Evolutionary conservation across 2,888 invertebrate genomes (phyloP), one percentile per base, ranked within the genome.

Genomic region (Nemurella pictetii): DNA sequence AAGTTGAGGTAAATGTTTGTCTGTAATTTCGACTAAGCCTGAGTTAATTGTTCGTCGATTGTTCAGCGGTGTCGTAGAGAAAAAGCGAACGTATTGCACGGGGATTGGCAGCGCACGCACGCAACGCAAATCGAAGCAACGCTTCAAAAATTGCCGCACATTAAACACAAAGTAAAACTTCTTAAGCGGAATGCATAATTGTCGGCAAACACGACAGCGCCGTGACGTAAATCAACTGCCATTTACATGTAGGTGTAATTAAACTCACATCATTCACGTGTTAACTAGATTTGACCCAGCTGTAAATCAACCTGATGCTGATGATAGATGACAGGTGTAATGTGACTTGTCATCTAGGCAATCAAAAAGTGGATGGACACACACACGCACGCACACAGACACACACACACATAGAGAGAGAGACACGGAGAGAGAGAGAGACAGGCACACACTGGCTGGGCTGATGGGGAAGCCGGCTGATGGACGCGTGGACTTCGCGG

Each of bases 301-400:
- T 82, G 55, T 72, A 26, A 82, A 82, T 82, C 82, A 72, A 27
- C 15, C 72, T 27, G 36, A 36, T 82, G 72, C 1, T 26, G 26
- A 82, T 82, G 27, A 82, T 27, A 4, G 29, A 72, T 82, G 82
- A 82, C 82, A 82, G 82, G 82, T 82, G 82, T 72, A 26, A 72
- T 36, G 27, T 27, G 55, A 82, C 28, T 28, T 82, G 82, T 82
- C 82, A 82, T 55, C 28, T 27, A 28, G 82, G 78, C 30, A 78
- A 78, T 78, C 27, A 78, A 29, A 55, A 55, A 28, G n/a, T n/a
- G n/a, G n/a, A n/a, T n/a, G n/a, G n/a, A n/a, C n/a, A n/a, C n/a
- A n/a, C n/a, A n/a, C n/a, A n/a, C n/a, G n/a, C n/a, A n/a, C n/a
- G n/a, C n/a, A n/a, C n/a, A n/a, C n/a, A n/a, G n/a, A n/a, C n/a